Percentiles rank a stretch among this genome's conserved stretches.
phyloP scores from a whole-genome alignment of 2,888 invertebrate genomes.

The Perdita meconis region DNA sequence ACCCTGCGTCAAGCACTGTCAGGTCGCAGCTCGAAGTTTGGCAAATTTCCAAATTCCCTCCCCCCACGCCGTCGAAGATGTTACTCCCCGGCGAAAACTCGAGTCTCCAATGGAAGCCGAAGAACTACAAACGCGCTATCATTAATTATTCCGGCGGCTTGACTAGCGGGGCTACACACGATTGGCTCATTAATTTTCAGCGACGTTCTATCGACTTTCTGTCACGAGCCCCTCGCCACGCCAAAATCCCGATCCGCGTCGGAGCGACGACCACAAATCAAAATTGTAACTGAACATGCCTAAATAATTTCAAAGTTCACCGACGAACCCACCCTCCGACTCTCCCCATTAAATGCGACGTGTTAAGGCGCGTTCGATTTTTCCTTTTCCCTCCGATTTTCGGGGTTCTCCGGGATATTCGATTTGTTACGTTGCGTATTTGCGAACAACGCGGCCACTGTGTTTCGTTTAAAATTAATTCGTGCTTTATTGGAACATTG shows the following conservation, averaged over 20 bases:
- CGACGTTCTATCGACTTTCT: conserved; percentile 70
- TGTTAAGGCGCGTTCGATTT: neutral
- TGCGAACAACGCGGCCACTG: too few relatives aligned
- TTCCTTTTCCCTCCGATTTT: neutral
- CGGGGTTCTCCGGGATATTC: too few relatives aligned
- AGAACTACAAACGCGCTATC: conserved; percentile 57
- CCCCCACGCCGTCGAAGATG: neutral
- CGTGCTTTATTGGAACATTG: too few relatives aligned
- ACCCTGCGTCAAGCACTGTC: neutral
- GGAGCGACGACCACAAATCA: conserved; percentile 63
- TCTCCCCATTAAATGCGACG: neutral
- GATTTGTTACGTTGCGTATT: too few relatives aligned
- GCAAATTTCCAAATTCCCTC: neutral
- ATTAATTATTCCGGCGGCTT: conserved; percentile 59
- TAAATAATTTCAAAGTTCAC: conserved; percentile 54
- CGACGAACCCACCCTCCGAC: neutral
- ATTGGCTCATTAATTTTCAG: conserved; percentile 72
- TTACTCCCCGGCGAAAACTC: neutral
- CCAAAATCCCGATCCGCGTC: conserved; percentile 59
- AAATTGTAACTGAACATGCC: conserved; percentile 50
- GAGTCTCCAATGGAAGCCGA: conserved; percentile 13
- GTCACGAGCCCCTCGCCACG: conserved; percentile 61
- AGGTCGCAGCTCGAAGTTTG: neutral
- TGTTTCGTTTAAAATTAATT: too few relatives aligned
- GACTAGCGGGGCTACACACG: conserved; percentile 58